Evolutionary conservation across 2,888 invertebrate genomes (phyloP).

Genomic region (Sialis fuliginosa): DNA sequence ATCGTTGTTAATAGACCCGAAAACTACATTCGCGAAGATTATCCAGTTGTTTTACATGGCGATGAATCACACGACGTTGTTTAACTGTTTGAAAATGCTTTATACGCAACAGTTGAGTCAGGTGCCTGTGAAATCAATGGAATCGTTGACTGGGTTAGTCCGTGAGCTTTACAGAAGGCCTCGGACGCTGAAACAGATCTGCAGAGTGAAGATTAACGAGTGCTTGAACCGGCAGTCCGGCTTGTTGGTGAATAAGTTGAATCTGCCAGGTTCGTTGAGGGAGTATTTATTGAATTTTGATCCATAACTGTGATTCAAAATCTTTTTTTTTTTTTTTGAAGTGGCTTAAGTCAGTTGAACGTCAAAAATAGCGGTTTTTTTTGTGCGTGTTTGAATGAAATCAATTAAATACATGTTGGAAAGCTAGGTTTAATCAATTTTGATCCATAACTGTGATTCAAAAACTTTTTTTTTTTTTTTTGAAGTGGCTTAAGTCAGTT

Average conservation of each 20-base stretch:
- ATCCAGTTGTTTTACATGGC: slow-evolving; percentile 44
- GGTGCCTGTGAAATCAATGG: slow-evolving; percentile 42
- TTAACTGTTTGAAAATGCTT: slow-evolving; percentile 47
- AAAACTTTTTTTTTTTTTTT: no score
- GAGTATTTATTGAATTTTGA: slow-evolving; percentile 53
- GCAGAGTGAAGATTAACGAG: slow-evolving; percentile 49
- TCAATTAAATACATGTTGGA: no score
- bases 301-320: slow-evolving; percentile 17
- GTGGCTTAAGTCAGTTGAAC: no score
- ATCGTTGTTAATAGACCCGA: slow-evolving; percentile 39
- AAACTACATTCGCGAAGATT: slow-evolving; percentile 43
- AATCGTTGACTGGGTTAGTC: slow-evolving; percentile 41
- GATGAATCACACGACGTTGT: slow-evolving; percentile 50
- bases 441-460: no score
- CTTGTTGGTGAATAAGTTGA: slow-evolving; percentile 43
- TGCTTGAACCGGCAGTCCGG: slow-evolving; percentile 44
- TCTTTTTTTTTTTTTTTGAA: no score
- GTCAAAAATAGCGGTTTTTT: no score
- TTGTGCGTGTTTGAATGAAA: no score
- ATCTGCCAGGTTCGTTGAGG: slow-evolving; percentile 46
- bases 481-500: no score
- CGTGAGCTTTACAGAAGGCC: slow-evolving; percentile 46
- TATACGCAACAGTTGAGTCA: slow-evolving; percentile 43
- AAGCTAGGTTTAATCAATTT: no score
- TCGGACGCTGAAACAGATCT: slow-evolving; percentile 51